These are phyloP conservation scores for Stenodema calcarata DNA, from an alignment of 2,888 invertebrate species.

Conservation along the genomic window DNA sequence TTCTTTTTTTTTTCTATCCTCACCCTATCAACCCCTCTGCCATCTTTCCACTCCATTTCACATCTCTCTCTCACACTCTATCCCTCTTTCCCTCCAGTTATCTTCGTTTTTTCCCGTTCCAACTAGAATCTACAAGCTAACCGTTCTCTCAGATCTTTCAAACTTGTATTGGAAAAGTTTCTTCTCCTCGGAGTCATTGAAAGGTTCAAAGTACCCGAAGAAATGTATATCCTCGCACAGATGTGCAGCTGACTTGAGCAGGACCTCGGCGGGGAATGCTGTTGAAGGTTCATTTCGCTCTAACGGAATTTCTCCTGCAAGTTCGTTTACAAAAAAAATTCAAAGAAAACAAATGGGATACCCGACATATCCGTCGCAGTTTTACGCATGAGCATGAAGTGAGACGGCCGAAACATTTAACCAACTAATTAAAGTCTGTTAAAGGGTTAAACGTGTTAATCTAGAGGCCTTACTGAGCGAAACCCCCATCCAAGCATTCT, in stretches of 20 bases:
- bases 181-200: not conserved
- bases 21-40: not conserved
- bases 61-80: not conserved
- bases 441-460: no score
- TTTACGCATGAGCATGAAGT: no score
- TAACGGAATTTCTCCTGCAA: not conserved
- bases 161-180: constrained; percentile 36
- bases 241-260: not conserved
- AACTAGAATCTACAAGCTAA: not conserved
- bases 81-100: not conserved
- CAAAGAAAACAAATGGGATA: not conserved
- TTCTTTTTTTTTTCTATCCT: not conserved
- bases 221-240: not conserved
- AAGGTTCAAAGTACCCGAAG: constrained; percentile 3
- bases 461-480: no score
- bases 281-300: not conserved
- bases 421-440: no score
- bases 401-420: no score
- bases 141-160: not conserved
- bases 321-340: not conserved
- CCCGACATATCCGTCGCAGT: no score
- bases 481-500: no score
- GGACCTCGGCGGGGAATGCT: not conserved
- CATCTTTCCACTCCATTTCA: not conserved
- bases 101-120: not conserved